Evolutionary conservation across 2,113 vertebrate genomes (phyloP), one percentile per base, ranked within the genome.

Genomic region (Mormoops blainvillei): DNA sequence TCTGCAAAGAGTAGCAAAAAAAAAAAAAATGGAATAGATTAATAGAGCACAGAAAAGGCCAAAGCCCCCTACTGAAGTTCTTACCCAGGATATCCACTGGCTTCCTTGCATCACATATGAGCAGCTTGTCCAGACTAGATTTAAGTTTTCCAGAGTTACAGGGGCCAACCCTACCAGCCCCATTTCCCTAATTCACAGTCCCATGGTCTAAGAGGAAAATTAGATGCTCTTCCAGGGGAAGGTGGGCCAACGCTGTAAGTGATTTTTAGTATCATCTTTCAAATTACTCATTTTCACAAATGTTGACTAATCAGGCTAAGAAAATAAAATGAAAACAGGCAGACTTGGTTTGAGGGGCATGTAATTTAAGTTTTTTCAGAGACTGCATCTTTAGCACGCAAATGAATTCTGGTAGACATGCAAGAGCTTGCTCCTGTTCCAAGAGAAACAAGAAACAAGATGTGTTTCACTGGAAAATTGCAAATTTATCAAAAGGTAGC

Each of bases 391-490:
- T 61, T 9, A 38, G 18, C 10, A 41, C 54, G 71, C 38, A 48
- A 67, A 68, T 81, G 45, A 81, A 82, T 89, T 74, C 68, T 73
- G 26, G 28, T 63, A 80, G 87, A 87, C 63, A 68, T 61, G 89
- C 7, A 80, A 93, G 92, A 80, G 38, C 88, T 90, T 90, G 18
- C 20, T 84, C 9, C 89, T 87, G 82, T 90, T 87, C 45, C 56
- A 96, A 84, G 94, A 48, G 94, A 65, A 96, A 85, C 84, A 97
- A 91, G 94, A 65, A 96, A 85, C 84, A 97, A 91, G 77, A 20
- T n/a, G 13, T 41, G 33, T 50, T 95, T 97, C 78, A 68, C 8
- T 11, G 86, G 67, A 95, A 94, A 97, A 88, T 85, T 89, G 91
- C 91, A 74, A 84, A 43, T 31, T 80, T 84, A 50, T 90, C 71